Evolutionary conservation across 2,888 invertebrate species (phyloP), one percentile per base, ranked within the genome.

Genomic region (Drosophila picticornis): DNA sequence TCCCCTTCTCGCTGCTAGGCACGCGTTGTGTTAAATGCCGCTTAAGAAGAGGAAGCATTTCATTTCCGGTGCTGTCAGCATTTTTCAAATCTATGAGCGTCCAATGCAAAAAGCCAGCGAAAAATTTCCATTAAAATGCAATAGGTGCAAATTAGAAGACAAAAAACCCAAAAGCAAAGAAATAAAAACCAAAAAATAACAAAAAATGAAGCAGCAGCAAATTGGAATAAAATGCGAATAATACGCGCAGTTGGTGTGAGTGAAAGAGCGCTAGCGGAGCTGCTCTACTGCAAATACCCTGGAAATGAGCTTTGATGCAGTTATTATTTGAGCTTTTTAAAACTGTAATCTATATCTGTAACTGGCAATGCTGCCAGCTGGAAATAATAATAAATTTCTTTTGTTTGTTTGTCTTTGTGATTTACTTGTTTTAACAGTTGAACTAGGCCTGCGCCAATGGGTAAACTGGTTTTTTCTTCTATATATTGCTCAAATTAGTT

Each of bases 41-140:
- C 40, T 63, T 52, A 38, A 56, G 51, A 25, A 70, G 81, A 73
- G 91, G 91, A 90, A 81, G 88, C 86, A 71, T 87, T 90, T 92
- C 91, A 92, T 92, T 92, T 92, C 92, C 92, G 86, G 60, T 65
- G 71, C 89, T 92, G 92, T 92, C 92, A 83, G 77, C 88, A 82
- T 88, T 91, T 91, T 81, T 88, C 72, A 91, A 91, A 92, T 91
- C 83, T 91, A 92, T 91, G 91, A 77, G 84, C 75, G 75, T 76
- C 80, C 79, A 83, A 90, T 90, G 83, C 87, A 90, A 88, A 88
- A 71, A 68, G 64, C 46, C 36, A 59, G 55, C 58, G 51, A 77
- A 65, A 75, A 88, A 89, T 81, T 81, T 76, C 87, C 85, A 89
- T 89, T 86, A 87, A 85, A 86, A 78, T 69, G 85, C 84, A 77